A percentile compares a stretch with the other conserved stretches of the same genome.
phyloP scores from a whole-genome alignment of 2,888 invertebrate species.

The Andrena trimmerana region DNA sequence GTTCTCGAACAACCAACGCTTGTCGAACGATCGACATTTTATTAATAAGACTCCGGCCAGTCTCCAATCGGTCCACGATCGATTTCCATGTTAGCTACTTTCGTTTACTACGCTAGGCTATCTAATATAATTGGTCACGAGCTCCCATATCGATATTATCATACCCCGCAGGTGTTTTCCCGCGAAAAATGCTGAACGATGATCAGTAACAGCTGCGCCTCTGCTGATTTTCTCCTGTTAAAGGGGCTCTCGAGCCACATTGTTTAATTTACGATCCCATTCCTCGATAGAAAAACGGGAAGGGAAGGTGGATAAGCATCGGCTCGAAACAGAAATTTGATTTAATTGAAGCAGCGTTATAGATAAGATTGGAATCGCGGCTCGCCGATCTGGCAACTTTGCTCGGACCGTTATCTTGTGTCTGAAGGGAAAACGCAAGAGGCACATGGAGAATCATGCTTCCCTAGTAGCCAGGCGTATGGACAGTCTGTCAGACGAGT shows the following conservation, averaged over 20 bases:
- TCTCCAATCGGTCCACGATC: constrained; percentile 13
- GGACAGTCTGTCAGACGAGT: background rate
- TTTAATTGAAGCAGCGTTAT: constrained; percentile 16
- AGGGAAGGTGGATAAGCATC: background rate
- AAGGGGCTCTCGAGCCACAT: constrained; percentile 10
- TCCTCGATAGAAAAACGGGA: background rate
- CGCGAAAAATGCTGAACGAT: background rate
- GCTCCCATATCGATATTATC: constrained; percentile 36
- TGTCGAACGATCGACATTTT: constrained; percentile 12
- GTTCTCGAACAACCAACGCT: constrained; percentile 11
- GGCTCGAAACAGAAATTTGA: background rate
- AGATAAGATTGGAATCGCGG: constrained; percentile 6
- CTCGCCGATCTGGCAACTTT: background rate
- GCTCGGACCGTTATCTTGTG: background rate
- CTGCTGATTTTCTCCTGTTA: constrained; percentile 21
- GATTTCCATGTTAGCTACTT: constrained; percentile 45
- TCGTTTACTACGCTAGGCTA: constrained; percentile 11
- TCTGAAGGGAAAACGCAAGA: background rate
- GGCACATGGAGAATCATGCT: background rate
- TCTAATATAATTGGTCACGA: constrained; percentile 54
- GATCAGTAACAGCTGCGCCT: constrained; percentile 1
- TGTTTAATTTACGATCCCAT: background rate
- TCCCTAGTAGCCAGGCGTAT: background rate
- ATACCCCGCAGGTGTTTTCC: background rate
- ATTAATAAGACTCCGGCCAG: constrained; percentile 7